Conservation (phyloP, 2,113 vertebrate genomes). For the Tyto alba region DNA sequence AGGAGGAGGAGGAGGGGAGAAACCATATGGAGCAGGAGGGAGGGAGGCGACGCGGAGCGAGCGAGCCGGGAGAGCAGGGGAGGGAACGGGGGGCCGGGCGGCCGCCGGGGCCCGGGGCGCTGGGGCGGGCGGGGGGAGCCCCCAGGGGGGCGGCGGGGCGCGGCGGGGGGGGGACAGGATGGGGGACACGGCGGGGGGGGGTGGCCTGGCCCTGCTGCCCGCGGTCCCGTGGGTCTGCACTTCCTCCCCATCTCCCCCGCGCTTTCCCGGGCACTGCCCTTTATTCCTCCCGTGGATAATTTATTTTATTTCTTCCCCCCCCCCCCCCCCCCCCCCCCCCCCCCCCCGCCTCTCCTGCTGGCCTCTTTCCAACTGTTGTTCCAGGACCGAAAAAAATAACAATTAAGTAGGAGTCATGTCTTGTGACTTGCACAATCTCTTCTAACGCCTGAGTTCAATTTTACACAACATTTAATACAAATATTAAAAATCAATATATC, state of each 20-base stretch:
- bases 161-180: background rate
- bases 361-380: conserved; percentile 71
- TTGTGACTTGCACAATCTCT: conserved; percentile 75
- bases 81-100: background rate
- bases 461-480: conserved; percentile 77
- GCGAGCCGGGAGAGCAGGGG: background rate
- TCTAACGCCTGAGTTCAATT: conserved; percentile 74
- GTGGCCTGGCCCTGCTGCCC: background rate
- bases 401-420: conserved; percentile 75
- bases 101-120: background rate
- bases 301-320: background rate
- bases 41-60: background rate
- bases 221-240: background rate
- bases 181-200: background rate
- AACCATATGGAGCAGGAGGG: conserved; percentile 2
- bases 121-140: background rate
- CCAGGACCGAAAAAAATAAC: conserved; percentile 68
- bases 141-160: background rate
- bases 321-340: too few relatives aligned
- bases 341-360: background rate
- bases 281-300: background rate
- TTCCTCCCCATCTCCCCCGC: background rate
- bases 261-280: background rate
- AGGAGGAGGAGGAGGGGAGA: conserved; percentile 3
- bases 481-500: conserved; percentile 80